Conservation (phyloP, 2,888 invertebrate genomes). For the Rotaria magnacalcarata region DNA sequence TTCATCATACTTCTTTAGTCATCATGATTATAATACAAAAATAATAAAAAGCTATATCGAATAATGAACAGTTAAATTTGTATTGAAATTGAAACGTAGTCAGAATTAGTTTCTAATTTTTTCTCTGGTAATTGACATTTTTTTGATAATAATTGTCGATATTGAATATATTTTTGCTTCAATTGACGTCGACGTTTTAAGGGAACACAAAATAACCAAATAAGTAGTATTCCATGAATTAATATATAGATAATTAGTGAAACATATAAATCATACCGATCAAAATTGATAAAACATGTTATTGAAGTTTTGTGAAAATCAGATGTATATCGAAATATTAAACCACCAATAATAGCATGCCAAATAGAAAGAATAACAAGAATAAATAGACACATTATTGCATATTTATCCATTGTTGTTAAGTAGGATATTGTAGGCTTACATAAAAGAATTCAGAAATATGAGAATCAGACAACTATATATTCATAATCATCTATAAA, state of each 20-base stretch:
- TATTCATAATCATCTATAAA: background rate
- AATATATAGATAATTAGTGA: background rate
- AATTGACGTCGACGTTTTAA: background rate
- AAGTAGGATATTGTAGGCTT: constrained; percentile 44
- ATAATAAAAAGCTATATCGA: background rate
- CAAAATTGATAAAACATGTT: background rate
- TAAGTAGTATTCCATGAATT: background rate
- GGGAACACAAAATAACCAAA: constrained; percentile 15
- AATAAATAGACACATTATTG: constrained; percentile 41
- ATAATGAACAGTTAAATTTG: background rate
- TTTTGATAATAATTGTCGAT: background rate
- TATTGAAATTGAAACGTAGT: background rate
- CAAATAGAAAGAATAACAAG: constrained; percentile 42
- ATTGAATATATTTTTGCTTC: background rate
- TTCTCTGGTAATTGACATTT: background rate
- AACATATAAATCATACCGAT: background rate
- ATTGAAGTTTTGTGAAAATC: background rate
- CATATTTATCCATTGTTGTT: constrained; percentile 45
- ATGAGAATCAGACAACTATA: background rate
- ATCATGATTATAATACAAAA: background rate
- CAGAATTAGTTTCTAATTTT: background rate
- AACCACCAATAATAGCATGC: constrained; percentile 42
- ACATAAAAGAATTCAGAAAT: background rate
- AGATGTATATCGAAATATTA: background rate
- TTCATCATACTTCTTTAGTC: background rate